Evolutionary conservation across 2,797 vertebrate species (phyloP), one percentile per base, ranked within the genome.

Genomic region (Podargus strigoides): DNA sequence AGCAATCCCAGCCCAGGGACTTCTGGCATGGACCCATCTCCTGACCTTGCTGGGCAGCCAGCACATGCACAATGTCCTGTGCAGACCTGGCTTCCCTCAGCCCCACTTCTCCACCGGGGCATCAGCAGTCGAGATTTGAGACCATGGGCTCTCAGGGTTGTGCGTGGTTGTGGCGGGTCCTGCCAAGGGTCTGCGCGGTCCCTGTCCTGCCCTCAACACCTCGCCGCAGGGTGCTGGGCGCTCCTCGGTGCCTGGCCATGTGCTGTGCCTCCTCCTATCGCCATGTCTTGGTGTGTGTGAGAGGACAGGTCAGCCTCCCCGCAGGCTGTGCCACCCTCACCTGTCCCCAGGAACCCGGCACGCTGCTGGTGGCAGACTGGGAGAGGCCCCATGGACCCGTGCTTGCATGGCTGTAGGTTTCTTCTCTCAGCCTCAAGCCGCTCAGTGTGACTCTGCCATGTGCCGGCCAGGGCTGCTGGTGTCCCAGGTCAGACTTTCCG

Each of bases 291-390:
- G 26, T 7, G 8, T 1, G 5, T 0, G 1, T 20, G 32, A 0
- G 6, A 42, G 58, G 52, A 44, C 0, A 3, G 42, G 27, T 16
- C 42, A 22, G 27, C 47, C 34, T n/a, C 60, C 37, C 53, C 13
- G 72, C 21, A 14, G 0, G 1, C 14, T 11, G 37, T 10, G 60
- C 20, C 41, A 23, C 23, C 36, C 50, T 18, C 3, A 0, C n/a
- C 14, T 13, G 39, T 60, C 21, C 53, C 27, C 0, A 1, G 39
- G 13, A 23, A 22, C 14, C 21, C 0, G 0, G 32, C 0, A 1
- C 1, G 3, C 32, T 50, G 49, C 89, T 63, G 46, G n/a, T 15
- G 12, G 36, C 56, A 20, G 22, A 2, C 18, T 3, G 7, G 70
- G 52, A 46, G 50, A 52, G 32, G 34, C 4, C 27, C 36, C 0